Conservation (phyloP, 2,888 invertebrate genomes). For the Orthosia cruda region DNA sequence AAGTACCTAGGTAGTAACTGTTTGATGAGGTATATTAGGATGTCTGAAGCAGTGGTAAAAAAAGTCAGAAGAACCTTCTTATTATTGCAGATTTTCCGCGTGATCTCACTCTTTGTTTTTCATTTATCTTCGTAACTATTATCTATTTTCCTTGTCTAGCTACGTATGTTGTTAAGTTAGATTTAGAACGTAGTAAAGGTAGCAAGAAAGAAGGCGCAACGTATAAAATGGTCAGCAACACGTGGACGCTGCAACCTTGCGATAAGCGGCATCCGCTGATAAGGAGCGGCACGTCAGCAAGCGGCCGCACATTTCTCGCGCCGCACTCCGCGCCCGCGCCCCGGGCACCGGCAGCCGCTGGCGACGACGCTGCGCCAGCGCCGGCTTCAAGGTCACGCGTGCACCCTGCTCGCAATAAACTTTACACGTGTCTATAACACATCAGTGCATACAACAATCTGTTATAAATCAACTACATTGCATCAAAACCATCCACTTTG, state of each 20-base stretch:
- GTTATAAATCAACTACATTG: constrained; percentile 41
- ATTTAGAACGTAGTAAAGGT: constrained; percentile 60
- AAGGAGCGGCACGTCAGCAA: constrained; percentile 78
- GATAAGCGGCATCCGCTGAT: constrained; percentile 88
- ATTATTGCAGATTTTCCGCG: constrained; percentile 1
- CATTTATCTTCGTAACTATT: constrained; percentile 1
- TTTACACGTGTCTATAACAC: constrained; percentile 83
- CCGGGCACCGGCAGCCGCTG: not conserved
- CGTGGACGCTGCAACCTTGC: constrained; percentile 85
- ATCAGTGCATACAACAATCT: constrained; percentile 63
- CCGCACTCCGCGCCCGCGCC: constrained; percentile 58
- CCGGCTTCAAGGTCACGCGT: constrained; percentile 79
- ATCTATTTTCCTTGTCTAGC: constrained; percentile 18
- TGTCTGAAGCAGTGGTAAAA: not conserved
- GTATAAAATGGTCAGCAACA: constrained; percentile 78
- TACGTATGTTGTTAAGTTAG: constrained; percentile 35
- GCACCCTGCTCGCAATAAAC: constrained; percentile 78
- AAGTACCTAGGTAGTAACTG: not conserved
- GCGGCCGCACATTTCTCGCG: constrained; percentile 83
- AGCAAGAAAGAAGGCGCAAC: constrained; percentile 54
- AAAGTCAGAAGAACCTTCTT: not conserved
- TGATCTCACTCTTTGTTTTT: constrained; percentile 8
- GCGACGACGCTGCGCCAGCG: constrained; percentile 66
- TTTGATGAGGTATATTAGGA: not conserved
- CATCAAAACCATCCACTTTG: constrained; percentile 34